These are phyloP conservation scores for Micromesistius poutassou DNA, from an alignment of 2,797 vertebrate species.

Conservation along the genomic window DNA sequence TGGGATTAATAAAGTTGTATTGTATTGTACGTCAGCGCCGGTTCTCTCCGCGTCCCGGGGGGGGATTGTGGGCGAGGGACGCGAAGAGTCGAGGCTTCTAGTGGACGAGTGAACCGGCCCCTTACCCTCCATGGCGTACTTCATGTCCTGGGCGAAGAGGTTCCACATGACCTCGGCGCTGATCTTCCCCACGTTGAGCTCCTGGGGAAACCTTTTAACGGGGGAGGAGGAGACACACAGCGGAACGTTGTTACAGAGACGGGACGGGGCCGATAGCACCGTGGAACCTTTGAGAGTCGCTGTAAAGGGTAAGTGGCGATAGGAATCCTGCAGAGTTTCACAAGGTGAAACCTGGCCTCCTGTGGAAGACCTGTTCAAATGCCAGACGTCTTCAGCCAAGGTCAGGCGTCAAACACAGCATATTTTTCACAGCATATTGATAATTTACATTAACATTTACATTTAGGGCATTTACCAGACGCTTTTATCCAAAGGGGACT, in stretches of 20 bases:
- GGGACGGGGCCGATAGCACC: background rate
- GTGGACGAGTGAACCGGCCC: constrained; percentile 20
- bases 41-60: background rate
- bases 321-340: no score
- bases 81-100: background rate
- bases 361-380: no score
- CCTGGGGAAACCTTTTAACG: constrained; percentile 92
- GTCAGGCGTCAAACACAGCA: background rate
- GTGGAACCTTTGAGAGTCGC: no score
- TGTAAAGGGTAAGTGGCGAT: no score
- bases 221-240: constrained; percentile 21
- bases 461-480: no score
- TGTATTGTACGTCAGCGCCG: background rate
- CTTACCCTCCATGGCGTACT: constrained; percentile 98
- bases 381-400: background rate
- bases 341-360: no score
- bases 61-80: background rate
- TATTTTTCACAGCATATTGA: no score
- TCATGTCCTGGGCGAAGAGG: constrained; percentile 99
- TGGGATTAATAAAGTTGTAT: no score
- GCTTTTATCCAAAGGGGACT: no score
- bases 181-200: constrained; percentile 98
- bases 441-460: no score
- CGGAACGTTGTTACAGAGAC: background rate
- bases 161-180: constrained; percentile 99